A percentile compares a stretch with the other conserved stretches of the same genome.
phyloP scores from a whole-genome alignment of 2,113 vertebrate species.

The Podarcis raffonei region DNA sequence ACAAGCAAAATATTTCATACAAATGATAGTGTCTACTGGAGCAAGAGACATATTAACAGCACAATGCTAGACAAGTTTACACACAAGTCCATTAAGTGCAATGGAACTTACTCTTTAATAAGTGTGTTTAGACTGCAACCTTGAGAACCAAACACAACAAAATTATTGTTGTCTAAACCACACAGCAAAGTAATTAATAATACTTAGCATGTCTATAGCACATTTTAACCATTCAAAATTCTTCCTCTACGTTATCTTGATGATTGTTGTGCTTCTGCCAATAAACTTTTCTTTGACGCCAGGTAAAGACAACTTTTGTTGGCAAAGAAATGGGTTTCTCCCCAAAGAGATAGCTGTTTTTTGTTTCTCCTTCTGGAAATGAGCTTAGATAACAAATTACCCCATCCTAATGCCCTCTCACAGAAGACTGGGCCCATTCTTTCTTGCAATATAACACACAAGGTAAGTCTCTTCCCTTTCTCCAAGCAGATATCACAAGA shows the following conservation, averaged over 20 bases:
- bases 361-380: neutral
- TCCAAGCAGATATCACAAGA: constrained; percentile 50
- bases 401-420: constrained; percentile 13
- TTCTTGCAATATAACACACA: neutral
- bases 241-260: neutral
- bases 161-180: neutral
- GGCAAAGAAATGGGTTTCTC: neutral
- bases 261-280: neutral
- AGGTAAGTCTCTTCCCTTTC: constrained; percentile 44
- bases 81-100: neutral
- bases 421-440: constrained; percentile 41
- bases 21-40: constrained; percentile 5
- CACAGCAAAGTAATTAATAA: neutral
- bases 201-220: neutral
- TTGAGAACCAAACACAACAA: neutral
- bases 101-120: neutral
- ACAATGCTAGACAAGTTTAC: accelerated
- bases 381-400: constrained; percentile 12
- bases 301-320: neutral
- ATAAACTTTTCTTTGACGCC: neutral
- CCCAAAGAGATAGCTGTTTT: neutral
- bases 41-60: neutral
- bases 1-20: neutral
- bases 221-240: neutral
- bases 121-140: neutral